A percentile compares a stretch with the other conserved stretches of the same genome.
phyloP scores from a whole-genome alignment of 2,888 invertebrate genomes.

The Perizoma affinitatum region DNA sequence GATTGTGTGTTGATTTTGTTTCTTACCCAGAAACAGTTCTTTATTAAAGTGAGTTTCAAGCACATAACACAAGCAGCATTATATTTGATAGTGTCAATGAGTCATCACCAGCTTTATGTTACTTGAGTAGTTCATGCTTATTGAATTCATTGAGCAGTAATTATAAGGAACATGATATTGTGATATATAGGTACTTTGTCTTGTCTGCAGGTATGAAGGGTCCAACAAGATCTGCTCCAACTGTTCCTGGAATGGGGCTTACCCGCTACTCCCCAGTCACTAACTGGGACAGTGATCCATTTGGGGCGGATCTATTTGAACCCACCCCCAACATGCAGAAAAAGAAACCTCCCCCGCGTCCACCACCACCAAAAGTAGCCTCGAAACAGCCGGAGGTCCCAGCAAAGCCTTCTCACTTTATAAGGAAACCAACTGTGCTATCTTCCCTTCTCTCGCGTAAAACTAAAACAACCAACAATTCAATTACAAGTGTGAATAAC shows the following conservation, averaged over 20 bases:
- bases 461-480: constrained; percentile 56
- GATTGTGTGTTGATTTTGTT: constrained; percentile 35
- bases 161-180: neutral
- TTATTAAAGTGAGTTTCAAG: constrained; percentile 29
- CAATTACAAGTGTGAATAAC: constrained; percentile 36
- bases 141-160: no score
- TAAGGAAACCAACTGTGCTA: constrained; percentile 76
- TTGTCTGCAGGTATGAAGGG: constrained; percentile 83
- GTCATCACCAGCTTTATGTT: constrained; percentile 28
- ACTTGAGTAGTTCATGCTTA: constrained; percentile 7
- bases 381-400: constrained; percentile 68
- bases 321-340: constrained; percentile 79
- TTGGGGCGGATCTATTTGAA: constrained; percentile 78
- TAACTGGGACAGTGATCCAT: constrained; percentile 80
- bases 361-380: constrained; percentile 86
- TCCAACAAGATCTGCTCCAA: constrained; percentile 84
- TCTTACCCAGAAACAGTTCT: constrained; percentile 21
- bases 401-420: constrained; percentile 81
- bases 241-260: constrained; percentile 69
- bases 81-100: constrained; percentile 26
- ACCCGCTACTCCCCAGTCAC: constrained; percentile 83
- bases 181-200: constrained; percentile 4
- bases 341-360: constrained; percentile 89
- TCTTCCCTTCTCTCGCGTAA: constrained; percentile 71
- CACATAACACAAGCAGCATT: constrained; percentile 6